Evolutionary conservation across 2,113 vertebrate species (phyloP).

Genomic region (Leiothrix lutea): DNA sequence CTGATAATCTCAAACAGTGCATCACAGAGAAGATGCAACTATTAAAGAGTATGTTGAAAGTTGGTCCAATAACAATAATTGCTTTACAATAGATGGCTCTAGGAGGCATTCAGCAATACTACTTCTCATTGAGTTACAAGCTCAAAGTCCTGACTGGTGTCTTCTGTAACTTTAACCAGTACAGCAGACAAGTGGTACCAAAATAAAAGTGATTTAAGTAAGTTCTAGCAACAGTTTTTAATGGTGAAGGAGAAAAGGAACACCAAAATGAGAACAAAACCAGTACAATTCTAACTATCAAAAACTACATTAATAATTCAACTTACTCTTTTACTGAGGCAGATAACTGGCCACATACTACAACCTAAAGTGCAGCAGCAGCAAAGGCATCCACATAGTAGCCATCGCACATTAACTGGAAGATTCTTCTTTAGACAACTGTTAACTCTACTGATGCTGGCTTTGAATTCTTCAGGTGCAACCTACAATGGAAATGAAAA

Average conservation of each 20-base stretch:
- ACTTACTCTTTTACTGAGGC: conserved; percentile 99
- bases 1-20: not conserved
- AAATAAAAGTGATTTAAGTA: not conserved
- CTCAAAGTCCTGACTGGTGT: not conserved
- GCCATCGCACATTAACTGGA: conserved; percentile 96
- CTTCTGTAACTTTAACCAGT: not conserved
- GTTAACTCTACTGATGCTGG: conserved; percentile 95
- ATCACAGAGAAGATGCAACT: not conserved
- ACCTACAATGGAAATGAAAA: conserved; percentile 74
- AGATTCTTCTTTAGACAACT: conserved; percentile 96
- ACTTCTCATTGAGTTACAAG: not conserved
- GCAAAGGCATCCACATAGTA: conserved; percentile 97
- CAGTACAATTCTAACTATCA: not conserved
- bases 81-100: not conserved
- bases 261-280: not conserved
- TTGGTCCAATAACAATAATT: not conserved
- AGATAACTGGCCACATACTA: conserved; percentile 99
- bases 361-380: conserved; percentile 98
- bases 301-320: conserved; percentile 10
- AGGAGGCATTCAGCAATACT: not conserved
- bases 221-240: not conserved
- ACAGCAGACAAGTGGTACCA: not conserved
- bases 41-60: not conserved
- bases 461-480: conserved; percentile 97
- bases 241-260: not conserved